Base-by-base conservation (phyloP, 2,113 vertebrate species). In the Silurus asotus region DNA sequence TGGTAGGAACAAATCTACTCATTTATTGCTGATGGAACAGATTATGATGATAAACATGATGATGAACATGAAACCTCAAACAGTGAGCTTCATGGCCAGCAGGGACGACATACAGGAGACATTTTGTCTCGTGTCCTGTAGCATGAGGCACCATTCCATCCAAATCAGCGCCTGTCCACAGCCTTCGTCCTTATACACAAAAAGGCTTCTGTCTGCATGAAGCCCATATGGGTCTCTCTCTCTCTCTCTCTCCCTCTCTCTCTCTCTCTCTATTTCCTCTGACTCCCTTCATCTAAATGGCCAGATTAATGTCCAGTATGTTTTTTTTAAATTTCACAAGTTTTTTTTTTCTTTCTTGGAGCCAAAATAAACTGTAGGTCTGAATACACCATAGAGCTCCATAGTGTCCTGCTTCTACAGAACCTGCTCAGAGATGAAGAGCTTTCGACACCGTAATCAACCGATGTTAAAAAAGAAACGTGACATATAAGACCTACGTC, bases 401-500 rank as follows among this genome's bases (percentile, higher is more conserved):
- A 37, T 37, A 58, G 59, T 80, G n/a, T 64, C 20, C 25, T 58
- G n/a, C 7, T 55, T 87, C 14, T 86, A 84, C 15, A 25, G 51
- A 89, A 89, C 65, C 51, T 87, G 56, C 37, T 82, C 19, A n/a
- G 61, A 69, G 11, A n/a, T 85, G 45, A 84, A 72, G 49, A 78
- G 15, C n/a, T 83, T 48, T 81, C 51, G 59, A 45, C 10, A 72
- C 59, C 65, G 8, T 58, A 56, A 17, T 65, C 20, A 58, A n/a
- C 25, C 45, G 14, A 59, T 19, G 45, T 55, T 64, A 25, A 75
- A 59, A 75, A 11, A 76, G 37, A 2, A 37, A 37, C 48, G 61
- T 10, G 55, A 15, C 75, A 59, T 74, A 48, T 51, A 5, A 15
- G 92, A 97, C 97, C 97, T 89, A 99, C 98, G 89, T 99, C 98